Percentiles rank a stretch among this genome's conserved stretches.
Conservation (phyloP, 1,140 invertebrate species). For the Drosophila sp. region DNA sequence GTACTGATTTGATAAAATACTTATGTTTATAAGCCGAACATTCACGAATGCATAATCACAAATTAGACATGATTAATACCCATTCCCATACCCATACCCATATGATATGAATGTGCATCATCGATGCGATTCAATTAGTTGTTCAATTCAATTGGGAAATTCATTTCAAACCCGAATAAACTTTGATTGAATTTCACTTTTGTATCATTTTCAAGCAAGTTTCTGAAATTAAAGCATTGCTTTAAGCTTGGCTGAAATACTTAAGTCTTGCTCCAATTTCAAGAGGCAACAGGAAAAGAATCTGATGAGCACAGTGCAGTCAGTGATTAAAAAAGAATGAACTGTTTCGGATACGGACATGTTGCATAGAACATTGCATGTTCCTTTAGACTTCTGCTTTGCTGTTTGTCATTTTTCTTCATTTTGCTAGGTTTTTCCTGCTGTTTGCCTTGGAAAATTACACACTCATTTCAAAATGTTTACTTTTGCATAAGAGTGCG, state of each 20-base stretch:
- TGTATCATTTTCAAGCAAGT: not conserved
- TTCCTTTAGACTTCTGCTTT: conserved; percentile 59
- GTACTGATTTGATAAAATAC: no score
- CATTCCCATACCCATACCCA: no score
- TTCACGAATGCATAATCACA: no score
- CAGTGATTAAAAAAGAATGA: conserved; percentile 63
- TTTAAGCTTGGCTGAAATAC: conserved; percentile 1
- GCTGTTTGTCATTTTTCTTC: conserved; percentile 10
- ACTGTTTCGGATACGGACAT: conserved; percentile 53
- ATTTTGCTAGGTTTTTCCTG: conserved; percentile 28
- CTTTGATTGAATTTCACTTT: not conserved
- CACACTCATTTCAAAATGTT: conserved; percentile 78
- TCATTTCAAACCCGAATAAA: not conserved
- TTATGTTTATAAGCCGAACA: no score
- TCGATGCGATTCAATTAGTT: no score
- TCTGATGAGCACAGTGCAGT: conserved; percentile 4
- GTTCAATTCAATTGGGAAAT: not conserved
- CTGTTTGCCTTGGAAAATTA: conserved; percentile 78
- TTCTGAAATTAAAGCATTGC: not conserved
- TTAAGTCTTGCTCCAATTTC: conserved; percentile 57
- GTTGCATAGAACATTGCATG: conserved; percentile 43
- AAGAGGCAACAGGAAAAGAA: not conserved
- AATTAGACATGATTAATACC: no score
- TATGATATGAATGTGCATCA: no score
- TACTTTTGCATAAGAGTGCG: conserved; percentile 66